Evolutionary conservation across 2,888 invertebrate species (phyloP), one percentile per base, ranked within the genome.

Genomic region (Tenodera sinensis): DNA sequence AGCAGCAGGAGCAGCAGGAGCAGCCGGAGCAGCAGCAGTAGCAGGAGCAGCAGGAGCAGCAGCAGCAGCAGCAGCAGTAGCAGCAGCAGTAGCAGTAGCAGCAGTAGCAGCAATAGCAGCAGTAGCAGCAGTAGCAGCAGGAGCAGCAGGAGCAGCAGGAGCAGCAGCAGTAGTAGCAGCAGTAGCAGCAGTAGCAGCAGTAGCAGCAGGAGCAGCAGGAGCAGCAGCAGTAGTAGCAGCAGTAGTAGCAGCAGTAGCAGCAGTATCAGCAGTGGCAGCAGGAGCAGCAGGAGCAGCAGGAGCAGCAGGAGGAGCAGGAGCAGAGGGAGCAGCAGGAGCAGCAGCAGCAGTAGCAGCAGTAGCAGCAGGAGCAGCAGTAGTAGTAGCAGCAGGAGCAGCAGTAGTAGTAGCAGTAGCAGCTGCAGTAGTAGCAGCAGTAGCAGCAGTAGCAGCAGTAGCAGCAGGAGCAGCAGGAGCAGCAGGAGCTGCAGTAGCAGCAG

Each of bases 141-240:
- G 84, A 84, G 42, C n/a, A 84, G 42, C n/a, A 42, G 9, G 9
- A 85, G 90, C 84, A 28, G 90, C 90, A 28, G 91, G 83, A 47
- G 91, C 91, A 84, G 91, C 91, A 71, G 90, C 89, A 87, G 90
- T 90, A 83, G 88, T 84, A 71, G 83, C 42, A 84, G 90, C 90
- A 30, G 71, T 85, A 47, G 88, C 88, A 14, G 14, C 54, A n/a
- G 47, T 54, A 81, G 88, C 28, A 85, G 28, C 28, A 30, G 28
- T 86, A 71, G 34, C 81, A 88, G 87, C 86, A 84, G 89, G 85
- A 89, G 83, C 71, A 89, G 87, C 83, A 84, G 89, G 88, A 30
- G 86, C 88, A 84, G 88, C 9, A 42, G 42, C 6, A 42, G 42
- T 9, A 42, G 42, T 8, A 42, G 42, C 7, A 42, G 42, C 42